A percentile compares a stretch with the other conserved stretches of the same genome.
phyloP scores from a whole-genome alignment of 2,888 invertebrate species.

The Tetragonula carbonaria region DNA sequence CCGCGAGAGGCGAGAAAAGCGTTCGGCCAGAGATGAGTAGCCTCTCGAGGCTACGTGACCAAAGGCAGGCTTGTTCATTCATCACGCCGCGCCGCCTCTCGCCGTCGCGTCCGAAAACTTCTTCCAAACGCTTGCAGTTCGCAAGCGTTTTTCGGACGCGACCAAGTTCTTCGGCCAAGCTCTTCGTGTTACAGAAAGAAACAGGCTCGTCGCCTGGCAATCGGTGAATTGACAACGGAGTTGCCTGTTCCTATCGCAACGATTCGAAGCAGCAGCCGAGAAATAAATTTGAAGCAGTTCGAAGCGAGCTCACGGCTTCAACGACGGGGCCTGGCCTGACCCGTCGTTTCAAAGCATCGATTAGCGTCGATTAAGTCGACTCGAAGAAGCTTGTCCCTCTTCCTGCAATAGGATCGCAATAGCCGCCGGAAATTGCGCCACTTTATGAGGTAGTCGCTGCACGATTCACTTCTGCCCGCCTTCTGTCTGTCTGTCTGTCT shows the following conservation, averaged over 20 bases:
- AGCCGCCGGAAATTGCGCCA: conserved; percentile 70
- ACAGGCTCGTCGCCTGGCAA: background rate
- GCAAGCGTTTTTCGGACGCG: conserved; percentile 13
- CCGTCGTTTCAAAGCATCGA: conserved; percentile 54
- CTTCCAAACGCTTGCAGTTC: conserved; percentile 14
- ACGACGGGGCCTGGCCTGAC: too few relatives aligned
- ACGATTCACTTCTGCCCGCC: conserved; percentile 50
- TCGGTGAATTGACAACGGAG: background rate
- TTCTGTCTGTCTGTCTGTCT: conserved; percentile 54
- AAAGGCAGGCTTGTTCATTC: conserved; percentile 42
- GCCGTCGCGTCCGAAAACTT: background rate
- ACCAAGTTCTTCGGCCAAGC: conserved; percentile 17
- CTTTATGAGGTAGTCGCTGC: conserved; percentile 67
- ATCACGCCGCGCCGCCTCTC: conserved; percentile 24
- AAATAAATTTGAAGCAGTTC: background rate
- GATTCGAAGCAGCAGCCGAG: background rate
- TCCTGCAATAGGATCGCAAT: conserved; percentile 35
- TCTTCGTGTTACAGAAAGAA: conserved; percentile 21
- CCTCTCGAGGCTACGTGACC: conserved; percentile 54
- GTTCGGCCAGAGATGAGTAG: conserved; percentile 45
- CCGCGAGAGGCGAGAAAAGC: conserved; percentile 30
- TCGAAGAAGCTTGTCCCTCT: conserved; percentile 14
- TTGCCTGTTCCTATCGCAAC: background rate
- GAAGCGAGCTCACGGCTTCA: too few relatives aligned
- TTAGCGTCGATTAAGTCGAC: conserved; percentile 38